Evolutionary conservation across 2,888 invertebrate genomes (phyloP).

Genomic region (Coenonympha glycerion): DNA sequence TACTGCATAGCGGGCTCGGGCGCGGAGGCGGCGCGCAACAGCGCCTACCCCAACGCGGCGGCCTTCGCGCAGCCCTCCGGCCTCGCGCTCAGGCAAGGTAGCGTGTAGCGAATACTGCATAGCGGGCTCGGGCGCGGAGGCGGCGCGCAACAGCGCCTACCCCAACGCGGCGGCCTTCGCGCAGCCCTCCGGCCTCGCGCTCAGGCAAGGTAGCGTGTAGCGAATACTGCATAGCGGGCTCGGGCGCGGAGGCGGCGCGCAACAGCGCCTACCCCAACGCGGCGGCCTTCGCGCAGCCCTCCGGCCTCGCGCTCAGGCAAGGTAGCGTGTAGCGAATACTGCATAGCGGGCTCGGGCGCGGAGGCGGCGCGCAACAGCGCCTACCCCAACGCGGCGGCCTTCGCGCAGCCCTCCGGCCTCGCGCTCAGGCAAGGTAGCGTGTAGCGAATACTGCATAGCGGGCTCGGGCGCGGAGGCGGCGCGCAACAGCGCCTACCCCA

Average conservation of each 20-base stretch:
- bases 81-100: constrained; percentile 77
- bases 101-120: too few species aligned
- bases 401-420: constrained; percentile 95
- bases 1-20: constrained; percentile 90
- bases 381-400: constrained; percentile 90
- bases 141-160: constrained; percentile 93
- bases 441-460: constrained; percentile 84
- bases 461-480: constrained; percentile 95
- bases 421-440: constrained; percentile 75
- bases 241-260: constrained; percentile 91
- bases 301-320: constrained; percentile 82
- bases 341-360: constrained; percentile 89
- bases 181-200: constrained; percentile 90
- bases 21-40: constrained; percentile 93
- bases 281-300: constrained; percentile 95
- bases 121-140: constrained; percentile 92
- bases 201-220: constrained; percentile 74
- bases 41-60: constrained; percentile 89
- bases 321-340: too few species aligned
- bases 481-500: constrained; percentile 91
- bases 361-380: constrained; percentile 95
- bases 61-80: constrained; percentile 97
- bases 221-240: constrained; percentile 88
- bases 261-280: constrained; percentile 92
- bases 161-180: constrained; percentile 92